Percentiles rank a stretch among this genome's conserved stretches.
These are phyloP conservation scores for Acrossocheilus fasciatus DNA, from an alignment of 2,797 vertebrate genomes.

Conservation along the genomic window DNA sequence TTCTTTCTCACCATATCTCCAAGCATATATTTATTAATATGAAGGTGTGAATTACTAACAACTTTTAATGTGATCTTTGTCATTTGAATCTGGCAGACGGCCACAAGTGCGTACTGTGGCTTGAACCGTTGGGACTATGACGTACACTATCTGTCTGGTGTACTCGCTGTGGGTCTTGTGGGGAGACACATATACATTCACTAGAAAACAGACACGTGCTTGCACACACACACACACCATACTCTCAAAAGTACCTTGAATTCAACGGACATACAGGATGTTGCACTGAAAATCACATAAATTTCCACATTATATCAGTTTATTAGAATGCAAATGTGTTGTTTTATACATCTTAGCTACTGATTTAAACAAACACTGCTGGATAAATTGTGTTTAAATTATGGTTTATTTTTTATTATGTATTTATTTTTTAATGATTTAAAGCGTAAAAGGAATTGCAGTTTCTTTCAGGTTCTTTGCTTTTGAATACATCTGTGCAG, in stretches of 20 bases:
- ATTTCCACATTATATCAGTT: not conserved
- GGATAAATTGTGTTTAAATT: not conserved
- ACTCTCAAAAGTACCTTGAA: slow-evolving; percentile 22
- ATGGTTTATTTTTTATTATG: not conserved
- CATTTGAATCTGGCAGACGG: slow-evolving; percentile 29
- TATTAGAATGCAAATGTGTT: not conserved
- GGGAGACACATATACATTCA: slow-evolving; percentile 23
- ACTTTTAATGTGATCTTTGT: slow-evolving; percentile 35
- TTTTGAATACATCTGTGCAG: not conserved
- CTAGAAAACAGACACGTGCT: slow-evolving; percentile 26
- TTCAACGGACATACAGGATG: not conserved
- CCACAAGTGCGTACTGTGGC: slow-evolving; percentile 35
- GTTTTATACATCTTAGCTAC: not conserved
- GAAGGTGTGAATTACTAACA: not conserved
- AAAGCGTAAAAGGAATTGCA: not conserved
- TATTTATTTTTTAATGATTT: not conserved
- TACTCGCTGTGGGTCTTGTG: slow-evolving; percentile 45
- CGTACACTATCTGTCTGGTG: slow-evolving; percentile 31
- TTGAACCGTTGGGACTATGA: slow-evolving; percentile 48
- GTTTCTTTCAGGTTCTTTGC: not conserved
- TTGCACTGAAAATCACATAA: not conserved
- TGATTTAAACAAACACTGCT: not conserved
- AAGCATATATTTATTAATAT: not conserved
- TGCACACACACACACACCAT: not conserved
- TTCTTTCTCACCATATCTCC: not conserved